These are phyloP conservation scores for Aleiodes testaceus DNA, from an alignment of 2,888 invertebrate species.

Conservation along the genomic window DNA sequence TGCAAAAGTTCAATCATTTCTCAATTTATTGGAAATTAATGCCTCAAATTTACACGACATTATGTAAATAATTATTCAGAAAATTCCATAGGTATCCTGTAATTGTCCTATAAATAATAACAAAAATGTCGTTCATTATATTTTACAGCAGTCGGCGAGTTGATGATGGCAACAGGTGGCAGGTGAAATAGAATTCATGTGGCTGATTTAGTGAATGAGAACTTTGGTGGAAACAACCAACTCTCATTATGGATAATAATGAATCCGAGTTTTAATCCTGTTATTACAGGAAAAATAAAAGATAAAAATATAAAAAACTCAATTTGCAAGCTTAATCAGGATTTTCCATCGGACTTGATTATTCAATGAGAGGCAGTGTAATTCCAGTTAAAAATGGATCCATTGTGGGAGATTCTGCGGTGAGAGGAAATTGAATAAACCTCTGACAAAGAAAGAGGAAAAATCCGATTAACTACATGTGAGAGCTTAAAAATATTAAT, in stretches of 20 bases:
- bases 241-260: constrained; percentile 81
- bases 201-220: constrained; percentile 76
- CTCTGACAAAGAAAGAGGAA: neutral
- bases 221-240: constrained; percentile 80
- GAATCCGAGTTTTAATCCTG: constrained; percentile 85
- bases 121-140: neutral
- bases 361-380: constrained; percentile 86
- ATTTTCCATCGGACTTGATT: constrained; percentile 63
- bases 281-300: constrained; percentile 80
- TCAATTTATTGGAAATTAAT: no score
- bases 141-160: constrained; percentile 55
- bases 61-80: no score
- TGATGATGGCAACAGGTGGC: constrained; percentile 74
- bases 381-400: constrained; percentile 90
- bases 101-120: no score
- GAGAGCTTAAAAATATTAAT: constrained; percentile 6
- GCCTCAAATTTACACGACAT: no score
- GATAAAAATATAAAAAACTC: constrained; percentile 83
- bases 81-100: no score
- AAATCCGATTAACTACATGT: neutral
- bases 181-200: constrained; percentile 75
- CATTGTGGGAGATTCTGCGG: constrained; percentile 86
- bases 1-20: no score
- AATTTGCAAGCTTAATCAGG: constrained; percentile 80
- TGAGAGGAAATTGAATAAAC: constrained; percentile 43